Evolutionary conservation across 92 coral and sea anemone genomes (phyloP).

Genomic region (Pocillopora grandis): DNA sequence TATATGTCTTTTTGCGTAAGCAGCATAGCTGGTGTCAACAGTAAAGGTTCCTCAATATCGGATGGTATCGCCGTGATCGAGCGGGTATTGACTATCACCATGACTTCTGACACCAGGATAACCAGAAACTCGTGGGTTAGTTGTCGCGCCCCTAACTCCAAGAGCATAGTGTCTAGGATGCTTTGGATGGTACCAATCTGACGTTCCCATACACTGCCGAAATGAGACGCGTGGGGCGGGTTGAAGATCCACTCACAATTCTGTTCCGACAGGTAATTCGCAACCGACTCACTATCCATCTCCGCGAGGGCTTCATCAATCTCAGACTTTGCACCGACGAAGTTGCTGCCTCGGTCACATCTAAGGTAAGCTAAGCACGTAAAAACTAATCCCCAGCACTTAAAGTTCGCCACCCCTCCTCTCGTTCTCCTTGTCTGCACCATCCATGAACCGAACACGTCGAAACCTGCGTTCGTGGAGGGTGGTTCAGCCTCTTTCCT

Average conservation of each 20-base stretch:
- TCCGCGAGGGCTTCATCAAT: conserved; percentile 16
- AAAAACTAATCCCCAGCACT: conserved; percentile 27
- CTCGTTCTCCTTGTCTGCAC: conserved; percentile 30
- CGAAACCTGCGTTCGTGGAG: conserved; percentile 19
- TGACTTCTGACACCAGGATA: background rate
- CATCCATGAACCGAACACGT: conserved; percentile 26
- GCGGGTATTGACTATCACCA: too few relatives aligned
- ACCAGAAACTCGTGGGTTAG: background rate
- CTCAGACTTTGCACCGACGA: conserved; percentile 19
- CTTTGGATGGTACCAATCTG: too few relatives aligned
- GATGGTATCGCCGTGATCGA: too few relatives aligned
- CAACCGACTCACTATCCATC: conserved; percentile 15
- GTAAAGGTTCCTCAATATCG: too few relatives aligned
- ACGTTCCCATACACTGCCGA: background rate
- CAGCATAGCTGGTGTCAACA: too few relatives aligned
- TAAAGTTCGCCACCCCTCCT: conserved; percentile 18
- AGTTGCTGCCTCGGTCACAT: conserved; percentile 23
- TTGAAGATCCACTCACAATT: conserved; percentile 31
- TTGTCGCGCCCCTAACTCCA: background rate
- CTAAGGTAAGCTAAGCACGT: conserved; percentile 11
- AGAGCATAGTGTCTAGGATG: background rate
- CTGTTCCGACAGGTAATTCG: conserved; percentile 1
- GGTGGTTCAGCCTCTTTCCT: conserved; percentile 8
- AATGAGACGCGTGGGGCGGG: background rate
- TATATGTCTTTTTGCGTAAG: too few relatives aligned